Percentiles rank a stretch among this genome's conserved stretches.
phyloP scores from a whole-genome alignment of 2,797 vertebrate genomes.

The Micrastur ruficollis region DNA sequence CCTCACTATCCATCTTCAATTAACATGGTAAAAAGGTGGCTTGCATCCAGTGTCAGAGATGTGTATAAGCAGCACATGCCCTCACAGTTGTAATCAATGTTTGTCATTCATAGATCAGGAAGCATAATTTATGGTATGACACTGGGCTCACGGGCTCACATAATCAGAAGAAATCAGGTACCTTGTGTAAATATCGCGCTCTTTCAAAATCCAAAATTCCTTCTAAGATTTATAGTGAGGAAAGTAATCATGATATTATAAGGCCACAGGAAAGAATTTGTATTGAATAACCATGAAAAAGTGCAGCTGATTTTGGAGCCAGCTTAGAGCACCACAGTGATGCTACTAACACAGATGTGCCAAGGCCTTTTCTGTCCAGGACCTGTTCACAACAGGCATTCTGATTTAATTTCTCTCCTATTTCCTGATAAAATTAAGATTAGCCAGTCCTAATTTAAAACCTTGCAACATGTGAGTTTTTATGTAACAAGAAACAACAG shows the following conservation, averaged over 20 bases:
- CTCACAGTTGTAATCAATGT: constrained; percentile 36
- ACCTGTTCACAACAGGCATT: neutral
- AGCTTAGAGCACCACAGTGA: neutral
- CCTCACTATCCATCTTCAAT: constrained; percentile 34
- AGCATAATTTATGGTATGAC: neutral
- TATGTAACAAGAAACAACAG: neutral
- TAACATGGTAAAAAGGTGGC: constrained; percentile 58
- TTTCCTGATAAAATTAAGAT: neutral
- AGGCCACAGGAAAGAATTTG: neutral
- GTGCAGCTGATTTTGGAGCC: neutral
- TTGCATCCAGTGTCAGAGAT: constrained; percentile 10
- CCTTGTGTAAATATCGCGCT: neutral
- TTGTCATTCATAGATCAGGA: constrained; percentile 42
- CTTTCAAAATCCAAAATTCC: neutral
- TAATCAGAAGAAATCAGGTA: constrained; percentile 7
- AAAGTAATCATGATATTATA: neutral
- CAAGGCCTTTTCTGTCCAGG: neutral
- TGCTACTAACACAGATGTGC: neutral
- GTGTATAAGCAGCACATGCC: constrained; percentile 42
- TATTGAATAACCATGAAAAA: neutral
- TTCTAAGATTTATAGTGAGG: neutral
- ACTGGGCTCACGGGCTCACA: neutral
- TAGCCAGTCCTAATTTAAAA: neutral
- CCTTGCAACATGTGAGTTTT: neutral
- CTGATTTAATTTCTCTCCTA: neutral